Percentiles rank a stretch among this genome's conserved stretches.
These are phyloP conservation scores for Protodeltote pygarga DNA, from an alignment of 2,888 invertebrate genomes.

Conservation along the genomic window DNA sequence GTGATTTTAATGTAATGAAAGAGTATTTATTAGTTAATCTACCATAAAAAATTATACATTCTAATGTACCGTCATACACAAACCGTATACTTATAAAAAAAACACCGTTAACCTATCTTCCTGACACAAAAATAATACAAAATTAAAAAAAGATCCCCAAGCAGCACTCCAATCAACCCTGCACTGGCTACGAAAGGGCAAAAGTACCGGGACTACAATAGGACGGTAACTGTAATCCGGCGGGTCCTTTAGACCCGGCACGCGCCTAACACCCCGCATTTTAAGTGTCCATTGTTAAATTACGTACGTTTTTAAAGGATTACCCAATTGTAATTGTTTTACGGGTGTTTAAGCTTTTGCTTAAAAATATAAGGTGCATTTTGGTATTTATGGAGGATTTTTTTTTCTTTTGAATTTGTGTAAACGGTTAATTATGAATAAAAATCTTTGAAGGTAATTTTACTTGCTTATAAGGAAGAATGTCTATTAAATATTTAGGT, in stretches of 20 bases:
- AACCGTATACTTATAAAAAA: too few species aligned
- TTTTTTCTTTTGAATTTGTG: neutral
- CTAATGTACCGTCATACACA: too few species aligned
- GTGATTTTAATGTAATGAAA: neutral
- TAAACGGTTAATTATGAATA: too few species aligned
- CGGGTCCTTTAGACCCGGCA: slow-evolving; percentile 52
- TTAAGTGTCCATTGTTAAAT: slow-evolving; percentile 53
- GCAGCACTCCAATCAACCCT: slow-evolving; percentile 57
- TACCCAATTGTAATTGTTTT: slow-evolving; percentile 50
- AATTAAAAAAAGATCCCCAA: slow-evolving; percentile 40
- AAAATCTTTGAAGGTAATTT: too few species aligned
- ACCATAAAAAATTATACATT: neutral
- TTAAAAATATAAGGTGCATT: slow-evolving; percentile 10
- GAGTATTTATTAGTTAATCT: too few species aligned
- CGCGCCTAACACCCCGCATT: slow-evolving; percentile 51
- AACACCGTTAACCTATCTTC: neutral
- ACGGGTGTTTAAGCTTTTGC: slow-evolving; percentile 42
- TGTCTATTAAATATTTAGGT: too few species aligned
- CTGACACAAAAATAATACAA: slow-evolving; percentile 32
- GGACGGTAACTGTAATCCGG: slow-evolving; percentile 68
- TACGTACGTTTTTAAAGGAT: slow-evolving; percentile 50
- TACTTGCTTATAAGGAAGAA: too few species aligned
- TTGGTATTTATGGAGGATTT: neutral
- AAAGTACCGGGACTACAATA: slow-evolving; percentile 57
- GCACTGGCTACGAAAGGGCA: slow-evolving; percentile 52